Base-by-base conservation (phyloP, 2,888 invertebrate genomes). In the Ecliptopera silaceata region DNA sequence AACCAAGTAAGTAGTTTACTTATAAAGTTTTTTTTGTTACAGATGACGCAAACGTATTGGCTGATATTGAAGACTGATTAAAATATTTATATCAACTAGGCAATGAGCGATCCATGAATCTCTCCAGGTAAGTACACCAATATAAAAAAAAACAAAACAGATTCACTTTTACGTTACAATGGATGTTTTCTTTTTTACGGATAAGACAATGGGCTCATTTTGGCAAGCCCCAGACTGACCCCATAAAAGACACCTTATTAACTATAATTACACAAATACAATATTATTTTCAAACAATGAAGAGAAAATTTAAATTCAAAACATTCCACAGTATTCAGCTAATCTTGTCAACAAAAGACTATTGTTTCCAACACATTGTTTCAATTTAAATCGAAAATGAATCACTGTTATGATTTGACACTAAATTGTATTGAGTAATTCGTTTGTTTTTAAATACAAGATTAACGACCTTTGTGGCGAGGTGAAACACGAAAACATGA, bases 281-380 rank as follows among this genome's bases (percentile, higher is more conserved):
- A 72, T 74, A 76, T 78, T 80, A 79, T 86, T 80, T 78, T 72
- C 75, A 84, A 88, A 88, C 88, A 88, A 85, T 84, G 80, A 79
- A 84, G 86, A 79, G 86, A 87, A 85, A 78, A 84, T 83, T 86
- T 80, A 80, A 84, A 84, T 83, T 84, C 84, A 88, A 86, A 90
- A 90, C 89, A 91, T 86, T 84, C 84, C 80, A 81, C 83, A 82
- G 84, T 80, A 88, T 89, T 89, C 88, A 88, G 89, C 89, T 90
- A 89, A 91, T 90, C 88, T 87, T 80, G 83, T 84, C 86, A 86
- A 91, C 88, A 91, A 89, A 87, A 79, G 86, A 84, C 87, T 84
- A 90, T 90, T 91, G 90, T 91, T 82, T 83, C 77, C 60, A 55
- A 82, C 74, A 88, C 89, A 91, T 89, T 90, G 91, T 91, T 85